Base-by-base conservation (phyloP, 2,888 invertebrate genomes). In the Lamproptera curius region DNA sequence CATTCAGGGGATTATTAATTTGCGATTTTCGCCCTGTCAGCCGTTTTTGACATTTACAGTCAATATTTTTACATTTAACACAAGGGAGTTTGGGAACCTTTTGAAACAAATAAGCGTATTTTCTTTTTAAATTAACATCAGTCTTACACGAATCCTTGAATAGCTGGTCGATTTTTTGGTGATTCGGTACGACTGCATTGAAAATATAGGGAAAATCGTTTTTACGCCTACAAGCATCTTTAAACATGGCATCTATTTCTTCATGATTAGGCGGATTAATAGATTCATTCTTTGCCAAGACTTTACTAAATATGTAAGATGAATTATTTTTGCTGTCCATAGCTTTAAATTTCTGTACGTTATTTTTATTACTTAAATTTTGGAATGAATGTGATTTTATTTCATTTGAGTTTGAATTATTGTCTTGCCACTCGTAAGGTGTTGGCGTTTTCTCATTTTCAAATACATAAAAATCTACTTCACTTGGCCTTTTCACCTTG, bases 181-280 rank as follows among this genome's bases (percentile, higher is more conserved):
- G n/a, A 10, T 9, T 10, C n/a, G 2, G 9, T 28, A 2, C 28
- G 2, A 10, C n/a, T 28, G 9, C n/a, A 28, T 2, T 5, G 13
- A 38, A 42, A 38, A 38, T 42, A 17, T 42, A 48, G 26, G 48
- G 42, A 23, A 48, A 48, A 4, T 48, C 26, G 16, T 20, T 33
- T 34, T 33, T 38, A 33, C 39, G 31, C n/a, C 34, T 42, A 23
- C 42, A 49, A 26, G 48, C 38, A 13, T 40, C 39, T 11, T 35
- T 49, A 40, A 49, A 43, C 17, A 49, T 35, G 15, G 13, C 14
- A 28, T 34, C 34, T 8, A 43, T 49, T 15, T 43, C 39, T 14
- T 16, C 10, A 17, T 17, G 16, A 5, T 49, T 43, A 17, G 17
- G 11, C 9, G 39, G 3, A 33, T 8, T 5, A 2, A 28, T 28